Evolutionary conservation across 2,797 vertebrate species (phyloP).

Genomic region (Neosilurus mollespiculum): DNA sequence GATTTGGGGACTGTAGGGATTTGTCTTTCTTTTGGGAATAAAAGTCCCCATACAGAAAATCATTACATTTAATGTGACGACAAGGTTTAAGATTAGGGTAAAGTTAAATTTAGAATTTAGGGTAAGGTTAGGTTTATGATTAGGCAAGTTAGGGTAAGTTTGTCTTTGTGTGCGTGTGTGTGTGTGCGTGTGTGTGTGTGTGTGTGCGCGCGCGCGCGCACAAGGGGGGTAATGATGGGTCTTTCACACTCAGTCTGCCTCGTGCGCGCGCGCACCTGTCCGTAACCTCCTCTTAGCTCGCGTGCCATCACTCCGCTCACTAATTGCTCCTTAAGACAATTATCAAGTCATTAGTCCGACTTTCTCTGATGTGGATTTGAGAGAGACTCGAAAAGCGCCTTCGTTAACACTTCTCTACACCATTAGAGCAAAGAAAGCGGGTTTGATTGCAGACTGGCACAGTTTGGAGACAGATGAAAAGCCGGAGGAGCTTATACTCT

Average conservation of each 20-base stretch:
- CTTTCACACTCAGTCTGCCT: no score
- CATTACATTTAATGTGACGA: no score
- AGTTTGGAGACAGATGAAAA: constrained; percentile 16
- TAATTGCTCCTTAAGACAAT: constrained; percentile 72
- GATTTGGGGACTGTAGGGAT: no score
- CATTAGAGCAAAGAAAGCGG: not conserved
- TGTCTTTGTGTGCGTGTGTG: not conserved
- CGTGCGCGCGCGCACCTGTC: constrained; percentile 14
- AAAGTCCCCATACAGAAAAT: no score
- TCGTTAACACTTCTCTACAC: not conserved
- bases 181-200: not conserved
- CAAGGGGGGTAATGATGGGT: not conserved
- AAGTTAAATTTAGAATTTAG: no score
- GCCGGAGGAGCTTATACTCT: not conserved
- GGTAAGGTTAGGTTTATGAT: no score
- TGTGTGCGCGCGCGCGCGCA: not conserved
- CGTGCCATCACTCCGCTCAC: constrained; percentile 77
- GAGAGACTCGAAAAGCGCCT: constrained; percentile 34
- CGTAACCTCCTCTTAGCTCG: constrained; percentile 72
- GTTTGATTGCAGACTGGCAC: constrained; percentile 4
- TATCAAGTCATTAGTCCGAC: constrained; percentile 74
- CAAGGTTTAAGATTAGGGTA: no score
- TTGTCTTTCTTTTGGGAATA: no score
- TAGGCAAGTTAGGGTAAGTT: no score
- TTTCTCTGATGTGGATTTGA: constrained; percentile 59